Conservation (phyloP, 92 coral and sea anemone species). For the Montipora capitata region DNA sequence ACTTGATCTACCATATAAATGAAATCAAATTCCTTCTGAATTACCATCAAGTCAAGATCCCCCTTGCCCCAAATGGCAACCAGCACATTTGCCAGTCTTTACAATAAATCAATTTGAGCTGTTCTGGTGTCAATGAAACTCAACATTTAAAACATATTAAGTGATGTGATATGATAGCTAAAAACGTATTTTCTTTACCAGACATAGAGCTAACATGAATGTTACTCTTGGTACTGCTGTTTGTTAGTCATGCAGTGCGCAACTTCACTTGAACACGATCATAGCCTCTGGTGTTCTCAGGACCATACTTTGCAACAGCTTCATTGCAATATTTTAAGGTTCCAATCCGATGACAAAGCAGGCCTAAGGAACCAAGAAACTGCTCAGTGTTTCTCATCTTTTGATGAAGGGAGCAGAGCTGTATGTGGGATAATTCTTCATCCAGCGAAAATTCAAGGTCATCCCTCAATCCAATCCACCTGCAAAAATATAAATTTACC, state of each 20-base stretch:
- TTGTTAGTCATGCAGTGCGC: too few relatives aligned
- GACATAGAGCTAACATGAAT: too few relatives aligned
- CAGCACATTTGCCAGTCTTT: too few relatives aligned
- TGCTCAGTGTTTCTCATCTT: constrained; percentile 59
- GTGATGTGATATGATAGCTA: too few relatives aligned
- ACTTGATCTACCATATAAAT: too few relatives aligned
- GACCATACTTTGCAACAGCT: constrained; percentile 40
- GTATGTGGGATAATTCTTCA: constrained; percentile 50
- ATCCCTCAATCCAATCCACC: constrained; percentile 49
- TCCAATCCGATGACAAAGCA: constrained; percentile 29
- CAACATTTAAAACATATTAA: too few relatives aligned
- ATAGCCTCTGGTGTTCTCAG: constrained; percentile 34
- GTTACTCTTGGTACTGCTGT: constrained; percentile 41
- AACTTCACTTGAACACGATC: constrained; percentile 46
- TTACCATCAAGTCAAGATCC: too few relatives aligned
- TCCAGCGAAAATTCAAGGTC: constrained; percentile 45
- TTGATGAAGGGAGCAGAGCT: constrained; percentile 57
- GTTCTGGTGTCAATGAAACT: too few relatives aligned
- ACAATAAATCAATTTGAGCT: too few relatives aligned
- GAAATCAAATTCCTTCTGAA: too few relatives aligned
- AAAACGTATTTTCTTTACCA: too few relatives aligned
- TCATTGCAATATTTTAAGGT: constrained; percentile 33
- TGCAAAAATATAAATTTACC: neutral
- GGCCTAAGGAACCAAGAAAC: constrained; percentile 49
- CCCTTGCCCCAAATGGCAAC: too few relatives aligned